Conservation (phyloP, 2,888 invertebrate genomes). For the Megaustenia siamemsis region DNA sequence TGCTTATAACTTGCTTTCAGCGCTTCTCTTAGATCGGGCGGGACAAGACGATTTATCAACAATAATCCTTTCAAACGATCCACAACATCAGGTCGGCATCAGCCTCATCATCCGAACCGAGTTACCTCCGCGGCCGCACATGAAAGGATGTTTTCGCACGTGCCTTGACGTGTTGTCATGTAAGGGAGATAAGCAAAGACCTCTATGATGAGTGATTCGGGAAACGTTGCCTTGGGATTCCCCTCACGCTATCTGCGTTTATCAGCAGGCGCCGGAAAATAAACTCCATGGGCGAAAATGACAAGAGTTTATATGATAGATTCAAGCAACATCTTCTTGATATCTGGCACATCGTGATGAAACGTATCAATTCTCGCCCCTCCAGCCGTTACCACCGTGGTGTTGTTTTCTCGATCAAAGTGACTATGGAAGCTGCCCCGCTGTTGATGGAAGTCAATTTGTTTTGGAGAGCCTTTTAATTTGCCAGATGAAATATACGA, state of each 20-base stretch:
- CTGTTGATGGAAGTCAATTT: not conserved
- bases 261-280: not conserved
- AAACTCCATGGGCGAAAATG: not conserved
- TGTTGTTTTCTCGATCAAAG: not conserved
- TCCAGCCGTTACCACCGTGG: not conserved
- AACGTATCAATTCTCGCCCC: not conserved
- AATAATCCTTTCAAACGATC: too few species aligned
- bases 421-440: not conserved
- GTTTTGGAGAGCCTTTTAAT: not conserved
- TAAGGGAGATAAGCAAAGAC: conserved; percentile 14
- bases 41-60: too few species aligned
- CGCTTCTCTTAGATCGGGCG: too few species aligned
- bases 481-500: not conserved
- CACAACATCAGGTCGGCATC: too few species aligned
- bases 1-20: too few species aligned
- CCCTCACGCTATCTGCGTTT: not conserved
- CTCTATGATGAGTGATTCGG: not conserved
- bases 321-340: not conserved
- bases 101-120: too few species aligned
- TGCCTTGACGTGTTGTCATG: conserved; percentile 1
- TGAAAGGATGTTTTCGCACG: not conserved
- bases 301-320: not conserved
- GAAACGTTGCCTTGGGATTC: not conserved
- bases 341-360: not conserved
- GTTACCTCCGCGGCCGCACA: not conserved